Evolutionary conservation across 1,140 invertebrate genomes (phyloP).

Genomic region (Dendroctonus valens): DNA sequence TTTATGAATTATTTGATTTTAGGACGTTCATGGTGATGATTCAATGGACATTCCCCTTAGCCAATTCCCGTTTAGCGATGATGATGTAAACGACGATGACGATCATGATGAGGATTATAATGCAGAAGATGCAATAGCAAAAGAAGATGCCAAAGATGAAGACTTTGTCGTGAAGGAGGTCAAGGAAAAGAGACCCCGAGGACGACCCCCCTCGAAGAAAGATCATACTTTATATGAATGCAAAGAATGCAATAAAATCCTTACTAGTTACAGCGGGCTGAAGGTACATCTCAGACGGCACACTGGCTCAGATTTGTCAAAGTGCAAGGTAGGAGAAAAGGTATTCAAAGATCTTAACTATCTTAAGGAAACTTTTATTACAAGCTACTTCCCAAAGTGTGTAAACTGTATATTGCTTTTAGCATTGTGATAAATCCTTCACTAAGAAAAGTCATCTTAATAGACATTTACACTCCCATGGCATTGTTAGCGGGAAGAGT

Average conservation of each 20-base stretch:
- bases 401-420: constrained; percentile 9
- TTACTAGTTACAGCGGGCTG: constrained; percentile 42
- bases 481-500: constrained; percentile 33
- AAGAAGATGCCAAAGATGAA: constrained; percentile 16
- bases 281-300: constrained; percentile 45
- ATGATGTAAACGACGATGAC: constrained; percentile 35
- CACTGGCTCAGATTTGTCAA: constrained; percentile 41
- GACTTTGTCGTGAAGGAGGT: neutral
- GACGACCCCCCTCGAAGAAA: constrained; percentile 22
- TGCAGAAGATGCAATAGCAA: constrained; percentile 4
- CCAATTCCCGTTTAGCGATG: constrained; percentile 37
- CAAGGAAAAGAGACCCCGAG: constrained; percentile 20
- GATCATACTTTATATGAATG: constrained; percentile 41
- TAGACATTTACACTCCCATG: constrained; percentile 44
- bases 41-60: constrained; percentile 29
- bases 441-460: constrained; percentile 46
- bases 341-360: too few relatives aligned
- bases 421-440: constrained; percentile 48
- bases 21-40: constrained; percentile 28
- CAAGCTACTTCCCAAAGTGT: too few relatives aligned
- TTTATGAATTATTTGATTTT: neutral
- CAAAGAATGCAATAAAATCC: constrained; percentile 44
- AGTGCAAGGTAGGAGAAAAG: constrained; percentile 38
- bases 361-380: too few relatives aligned
- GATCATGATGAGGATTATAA: constrained; percentile 30